Base-by-base conservation (phyloP, 2,113 vertebrate genomes). In the Pluvialis apricaria region DNA sequence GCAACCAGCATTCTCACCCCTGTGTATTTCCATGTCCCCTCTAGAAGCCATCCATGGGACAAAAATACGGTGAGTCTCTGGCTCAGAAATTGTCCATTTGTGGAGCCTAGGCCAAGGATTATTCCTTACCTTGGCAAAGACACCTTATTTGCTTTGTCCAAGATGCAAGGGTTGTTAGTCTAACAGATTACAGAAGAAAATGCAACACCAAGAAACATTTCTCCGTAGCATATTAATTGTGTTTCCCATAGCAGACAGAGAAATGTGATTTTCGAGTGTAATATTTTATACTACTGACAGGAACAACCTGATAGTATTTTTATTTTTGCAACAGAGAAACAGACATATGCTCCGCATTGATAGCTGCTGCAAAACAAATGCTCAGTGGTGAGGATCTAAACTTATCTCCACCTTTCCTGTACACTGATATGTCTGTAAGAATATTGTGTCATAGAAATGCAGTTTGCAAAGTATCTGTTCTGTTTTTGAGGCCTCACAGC, bases 201-300 rank as follows among this genome's bases (percentile, higher is more conserved):
- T 20, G 8, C 21, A 58, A 19, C 11, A 26, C 6, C 0, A 0
- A 38, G 9, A 58, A 34, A 3, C 7, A 51, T 65, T 90, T 90
- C 66, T 82, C 15, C 13, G 55, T 69, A 55, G 7, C 4, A 25
- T 28, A 25, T 29, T 60, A 47, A 52, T 70, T 55, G 5, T 64
- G 26, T 61, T 82, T 72, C 38, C 57, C 24, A 24, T 2, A 44
- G 29, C 4, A 71, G 45, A 55, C 31, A 42, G 6, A 42, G 13
- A 80, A 80, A n/a, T 54, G 10, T 49, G 3, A 3, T 81, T 88
- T 38, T 55, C 24, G 64, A n/a, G 20, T n/a, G 10, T 22, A 66
- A 8, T 55, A 38, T 68, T 64, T 79, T 88, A 19, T 36, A 8
- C 4, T 55, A 7, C 22, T 90, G 61, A 71, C 52, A 90, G 22